Base-by-base conservation (phyloP, 2,797 vertebrate species). In the Poecile montanus region DNA sequence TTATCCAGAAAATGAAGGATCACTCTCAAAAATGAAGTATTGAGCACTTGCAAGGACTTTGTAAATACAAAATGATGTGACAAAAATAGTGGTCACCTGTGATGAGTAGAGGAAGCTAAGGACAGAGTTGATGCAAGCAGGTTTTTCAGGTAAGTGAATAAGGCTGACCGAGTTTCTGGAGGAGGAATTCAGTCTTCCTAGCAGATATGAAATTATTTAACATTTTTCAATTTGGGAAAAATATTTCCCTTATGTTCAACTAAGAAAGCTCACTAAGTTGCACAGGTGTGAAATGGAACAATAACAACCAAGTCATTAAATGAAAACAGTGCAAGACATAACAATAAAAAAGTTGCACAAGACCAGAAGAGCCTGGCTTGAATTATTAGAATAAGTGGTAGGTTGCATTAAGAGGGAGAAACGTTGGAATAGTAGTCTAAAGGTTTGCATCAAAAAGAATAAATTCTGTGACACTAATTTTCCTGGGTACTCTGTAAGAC, bases 1-100 rank as follows among this genome's bases (percentile, higher is more conserved):
- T 82, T 88, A 84, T 65, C 70, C 76, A 81, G 58, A 88, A 96
- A 92, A 83, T 81, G 53, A 66, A 94, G 89, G 30, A 67, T 83
- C 66, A 58, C 53, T 82, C 88, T 94, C 62, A 82, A 63, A 91
- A 93, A 32, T 57, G 65, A 89, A 75, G 58, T 30, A 19, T 27
- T 83, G 80, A 90, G 36, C n/a, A 44, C 30, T 88, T 83, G 67
- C 80, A 83, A 91, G 88, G 76, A 66, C 73, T 91, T 82, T 17
- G 13, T 42, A 80, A 76, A 68, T 87, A 42, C 20, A 76, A 95
- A 95, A 90, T 68, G 25, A 71, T 72, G 40, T 53, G 51, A 77
- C 58, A 93, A 85, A 95, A 89, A 62, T 68, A 93, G 72, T 42
- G 14, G 27, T 89, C 75, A 45, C 38, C 45, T 75, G 79, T 65